Evolutionary conservation across 2,888 invertebrate genomes (phyloP), one percentile per base, ranked within the genome.

Genomic region (Seira ritae): DNA sequence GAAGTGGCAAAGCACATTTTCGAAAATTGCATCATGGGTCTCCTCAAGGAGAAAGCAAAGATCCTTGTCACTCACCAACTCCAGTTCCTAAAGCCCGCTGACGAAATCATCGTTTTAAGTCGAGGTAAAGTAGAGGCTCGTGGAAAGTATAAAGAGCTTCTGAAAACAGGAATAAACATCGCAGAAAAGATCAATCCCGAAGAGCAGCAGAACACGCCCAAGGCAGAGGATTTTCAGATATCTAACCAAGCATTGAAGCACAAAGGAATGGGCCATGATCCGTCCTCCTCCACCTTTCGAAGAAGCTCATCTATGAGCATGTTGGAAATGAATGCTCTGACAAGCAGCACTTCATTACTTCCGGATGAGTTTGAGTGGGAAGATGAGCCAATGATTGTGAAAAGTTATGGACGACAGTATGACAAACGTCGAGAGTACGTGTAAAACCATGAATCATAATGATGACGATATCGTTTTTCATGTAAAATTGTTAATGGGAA

Each of bases 91-190:
- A 82, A 84, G 50, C 62, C 77, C n/a, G 87, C 86, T 0, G 84
- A 87, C 37, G 78, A 86, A 79, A 84, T 88, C 15, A 31, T 88
- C 15, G 15, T 86, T 0, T n/a, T 89, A 1, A 74, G 82, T 50
- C 73, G 82, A 10, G 89, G 88, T 2, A 80, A 68, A 75, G 46
- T 87, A 24, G 73, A 70, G 10, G 73, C 80, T 1, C 65, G 80
- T 72, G 87, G 87, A n/a, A 84, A 75, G 1, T 85, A 94, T 90
- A 93, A 94, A 19, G 94, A 95, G 0, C 91, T 96, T 1, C 93
- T 94, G 87, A 94, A 93, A 2, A 94, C 94, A 3, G 96, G 96
- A 0, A 90, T 96, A 88, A 94, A 96, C 91, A 96, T 96, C 90
- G 95, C 95, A 0, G 92, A 94, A 89, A 90, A 97, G 84, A 90